Percentiles rank a stretch among this genome's conserved stretches.
These are phyloP conservation scores for Cryptotermes secundus DNA, from an alignment of 1,140 invertebrate genomes.

Conservation along the genomic window DNA sequence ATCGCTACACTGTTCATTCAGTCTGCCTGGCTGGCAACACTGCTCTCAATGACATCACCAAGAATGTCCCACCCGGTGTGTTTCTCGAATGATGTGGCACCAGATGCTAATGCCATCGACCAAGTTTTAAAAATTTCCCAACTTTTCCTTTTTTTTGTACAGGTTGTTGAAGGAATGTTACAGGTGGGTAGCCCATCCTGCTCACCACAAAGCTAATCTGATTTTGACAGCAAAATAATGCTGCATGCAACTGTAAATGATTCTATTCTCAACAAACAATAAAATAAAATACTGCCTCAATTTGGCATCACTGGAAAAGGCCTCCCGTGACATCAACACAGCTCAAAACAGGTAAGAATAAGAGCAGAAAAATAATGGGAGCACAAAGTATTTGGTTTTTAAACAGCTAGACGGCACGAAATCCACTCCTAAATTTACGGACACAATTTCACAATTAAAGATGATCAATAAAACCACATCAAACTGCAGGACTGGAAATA, in stretches of 20 bases:
- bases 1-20: conserved; percentile 19
- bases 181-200: conserved; percentile 36
- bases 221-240: conserved; percentile 33
- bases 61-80: neutral
- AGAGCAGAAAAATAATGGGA: conserved; percentile 33
- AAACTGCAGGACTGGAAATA: conserved; percentile 35
- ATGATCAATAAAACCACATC: conserved; percentile 38
- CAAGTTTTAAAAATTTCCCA: conserved; percentile 30
- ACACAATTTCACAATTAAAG: conserved; percentile 38
- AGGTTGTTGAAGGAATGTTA: conserved; percentile 38
- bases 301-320: conserved; percentile 32
- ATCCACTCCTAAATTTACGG: conserved; percentile 39
- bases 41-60: conserved; percentile 22
- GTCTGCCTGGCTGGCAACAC: neutral
- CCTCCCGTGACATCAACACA: conserved; percentile 22
- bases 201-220: conserved; percentile 36
- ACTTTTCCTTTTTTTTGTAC: conserved; percentile 31
- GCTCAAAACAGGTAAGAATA: conserved; percentile 27
- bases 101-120: conserved; percentile 25
- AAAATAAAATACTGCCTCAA: conserved; percentile 27
- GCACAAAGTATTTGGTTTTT: conserved; percentile 36
- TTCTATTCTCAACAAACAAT: conserved; percentile 28
- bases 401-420: conserved; percentile 36
- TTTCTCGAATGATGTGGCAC: conserved; percentile 27
- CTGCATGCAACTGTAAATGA: conserved; percentile 6